These are phyloP conservation scores for Octomys mimax DNA, from an alignment of 2,797 vertebrate species.

Conservation along the genomic window DNA sequence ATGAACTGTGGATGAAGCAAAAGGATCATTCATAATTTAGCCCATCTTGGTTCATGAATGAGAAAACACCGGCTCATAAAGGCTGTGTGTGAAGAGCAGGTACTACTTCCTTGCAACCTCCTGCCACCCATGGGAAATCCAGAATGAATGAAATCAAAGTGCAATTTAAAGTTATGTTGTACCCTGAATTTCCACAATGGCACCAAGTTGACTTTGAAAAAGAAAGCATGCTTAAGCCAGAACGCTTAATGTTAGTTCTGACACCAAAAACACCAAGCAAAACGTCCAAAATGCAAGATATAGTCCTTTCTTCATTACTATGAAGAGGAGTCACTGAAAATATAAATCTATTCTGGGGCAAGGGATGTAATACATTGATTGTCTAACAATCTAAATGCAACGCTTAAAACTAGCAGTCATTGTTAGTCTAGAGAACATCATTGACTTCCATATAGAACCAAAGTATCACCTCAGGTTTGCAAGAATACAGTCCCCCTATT, in stretches of 20 bases:
- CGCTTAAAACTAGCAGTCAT: background rate
- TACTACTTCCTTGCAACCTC: too few relatives aligned
- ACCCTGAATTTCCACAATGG: constrained; percentile 33
- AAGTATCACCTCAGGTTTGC: background rate
- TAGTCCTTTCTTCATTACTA: background rate
- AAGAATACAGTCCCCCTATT: background rate
- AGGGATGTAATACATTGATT: background rate
- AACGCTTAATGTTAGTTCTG: background rate
- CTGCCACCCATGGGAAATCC: background rate
- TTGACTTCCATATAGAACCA: background rate
- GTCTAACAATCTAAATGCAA: constrained; percentile 1
- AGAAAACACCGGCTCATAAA: constrained; percentile 30
- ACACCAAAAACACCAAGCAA: background rate
- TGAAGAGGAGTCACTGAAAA: background rate
- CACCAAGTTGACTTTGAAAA: background rate
- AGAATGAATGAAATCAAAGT: constrained; percentile 39
- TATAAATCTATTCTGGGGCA: background rate
- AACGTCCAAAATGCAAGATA: constrained; percentile 20
- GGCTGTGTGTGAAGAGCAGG: background rate
- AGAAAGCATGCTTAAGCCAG: background rate
- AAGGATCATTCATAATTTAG: background rate
- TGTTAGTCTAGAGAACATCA: background rate
- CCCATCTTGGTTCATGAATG: constrained; percentile 14
- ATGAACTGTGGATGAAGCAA: constrained; percentile 56
- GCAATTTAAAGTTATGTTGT: constrained; percentile 27